Percentiles rank a stretch among this genome's conserved stretches.
Evolutionary conservation across 1,140 invertebrate species (phyloP).

Genomic region (roundworm (Caenorhabditis elegans)): DNA sequence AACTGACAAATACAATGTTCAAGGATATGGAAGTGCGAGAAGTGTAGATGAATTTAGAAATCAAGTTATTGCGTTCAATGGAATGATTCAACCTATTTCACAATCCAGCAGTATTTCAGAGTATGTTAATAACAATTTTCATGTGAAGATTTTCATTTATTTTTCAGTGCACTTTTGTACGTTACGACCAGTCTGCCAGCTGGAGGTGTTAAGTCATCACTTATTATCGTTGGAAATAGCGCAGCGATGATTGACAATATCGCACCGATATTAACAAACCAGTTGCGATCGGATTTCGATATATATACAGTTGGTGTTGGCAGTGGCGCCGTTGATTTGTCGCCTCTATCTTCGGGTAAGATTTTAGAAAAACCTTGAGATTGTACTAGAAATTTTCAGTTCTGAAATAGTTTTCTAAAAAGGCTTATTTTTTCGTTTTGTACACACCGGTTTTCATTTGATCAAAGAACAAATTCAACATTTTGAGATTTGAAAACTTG

Average conservation of each 20-base stretch:
- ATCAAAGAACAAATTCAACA: too few relatives aligned
- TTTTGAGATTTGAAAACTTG: too few relatives aligned
- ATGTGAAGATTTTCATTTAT: not conserved
- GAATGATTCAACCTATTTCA: not conserved
- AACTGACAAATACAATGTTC: not conserved
- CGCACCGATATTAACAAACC: not conserved
- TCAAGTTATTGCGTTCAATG: not conserved
- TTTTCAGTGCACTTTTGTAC: not conserved
- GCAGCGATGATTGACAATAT: not conserved
- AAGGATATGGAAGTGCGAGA: slow-evolving; percentile 15
- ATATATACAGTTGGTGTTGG: slow-evolving; percentile 6
- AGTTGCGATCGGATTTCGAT: not conserved
- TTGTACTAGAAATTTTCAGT: too few relatives aligned
- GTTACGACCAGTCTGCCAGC: not conserved
- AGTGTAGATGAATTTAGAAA: not conserved
- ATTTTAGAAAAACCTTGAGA: not conserved
- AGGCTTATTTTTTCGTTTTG: too few relatives aligned
- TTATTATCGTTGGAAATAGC: not conserved
- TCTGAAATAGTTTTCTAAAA: not conserved
- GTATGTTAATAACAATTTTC: not conserved
- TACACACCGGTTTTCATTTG: too few relatives aligned
- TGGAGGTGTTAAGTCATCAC: not conserved
- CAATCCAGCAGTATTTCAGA: not conserved
- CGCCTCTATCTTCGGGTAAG: not conserved
- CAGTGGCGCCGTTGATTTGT: not conserved